phyloP scores from a whole-genome alignment of 2,797 vertebrate genomes.

The Hapalemur alaotrensis region DNA sequence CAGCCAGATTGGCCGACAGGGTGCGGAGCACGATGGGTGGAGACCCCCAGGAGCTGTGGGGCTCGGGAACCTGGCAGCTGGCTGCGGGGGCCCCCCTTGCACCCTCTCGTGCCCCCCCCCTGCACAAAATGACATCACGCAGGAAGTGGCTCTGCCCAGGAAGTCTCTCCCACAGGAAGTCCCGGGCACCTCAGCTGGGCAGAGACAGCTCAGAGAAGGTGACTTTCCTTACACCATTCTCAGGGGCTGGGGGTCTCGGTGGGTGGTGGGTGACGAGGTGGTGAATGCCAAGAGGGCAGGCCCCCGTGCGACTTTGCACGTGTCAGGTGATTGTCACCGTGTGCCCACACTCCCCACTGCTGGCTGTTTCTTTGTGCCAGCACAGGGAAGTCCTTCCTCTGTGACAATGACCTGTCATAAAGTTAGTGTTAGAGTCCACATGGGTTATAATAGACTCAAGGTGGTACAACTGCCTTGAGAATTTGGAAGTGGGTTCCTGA shows the following conservation, averaged over 20 bases:
- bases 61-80: rapidly evolving
- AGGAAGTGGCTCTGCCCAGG: neutral
- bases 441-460: neutral
- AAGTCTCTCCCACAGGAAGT: neutral
- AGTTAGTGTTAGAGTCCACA: neutral
- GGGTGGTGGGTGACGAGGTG: neutral
- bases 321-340: rapidly evolving
- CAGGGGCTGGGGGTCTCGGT: neutral
- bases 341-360: too few species aligned
- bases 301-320: neutral
- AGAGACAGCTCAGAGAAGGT: neutral
- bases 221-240: neutral
- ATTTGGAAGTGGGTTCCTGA: neutral
- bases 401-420: neutral
- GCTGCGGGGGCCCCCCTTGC: neutral
- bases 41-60: neutral
- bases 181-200: neutral
- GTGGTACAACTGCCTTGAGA: neutral
- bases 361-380: neutral
- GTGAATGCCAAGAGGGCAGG: neutral
- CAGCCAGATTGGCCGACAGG: neutral
- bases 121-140: neutral
- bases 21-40: neutral
- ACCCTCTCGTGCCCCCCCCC: neutral
- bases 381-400: neutral